A percentile compares a stretch with the other conserved stretches of the same genome.
Evolutionary conservation across 23 tunicate species (phyloP).

Genomic region (Styela clava): DNA sequence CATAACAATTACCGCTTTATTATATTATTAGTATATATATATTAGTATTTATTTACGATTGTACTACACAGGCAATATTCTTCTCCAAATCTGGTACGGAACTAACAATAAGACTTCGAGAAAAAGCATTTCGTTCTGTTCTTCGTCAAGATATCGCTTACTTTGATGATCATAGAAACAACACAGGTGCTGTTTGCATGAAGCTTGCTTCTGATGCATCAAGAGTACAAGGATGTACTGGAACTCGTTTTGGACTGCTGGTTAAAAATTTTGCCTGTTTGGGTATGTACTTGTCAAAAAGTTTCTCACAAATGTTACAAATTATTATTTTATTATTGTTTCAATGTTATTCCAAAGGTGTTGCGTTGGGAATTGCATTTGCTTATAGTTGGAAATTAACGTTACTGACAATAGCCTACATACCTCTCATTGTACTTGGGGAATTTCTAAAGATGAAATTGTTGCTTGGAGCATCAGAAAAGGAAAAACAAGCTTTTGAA

Average conservation of each 20-base stretch:
- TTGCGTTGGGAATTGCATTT: slow-evolving; percentile 81
- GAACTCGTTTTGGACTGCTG: slow-evolving; percentile 1
- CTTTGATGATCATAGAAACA: slow-evolving; percentile 25
- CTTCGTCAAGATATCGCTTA: slow-evolving; percentile 21
- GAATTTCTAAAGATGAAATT: slow-evolving; percentile 65
- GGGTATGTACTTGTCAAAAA: slow-evolving; percentile 15
- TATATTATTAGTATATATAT: too few species aligned
- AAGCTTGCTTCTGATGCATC: slow-evolving; percentile 24
- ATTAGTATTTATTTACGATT: too few species aligned
- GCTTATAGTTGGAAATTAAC: slow-evolving; percentile 87
- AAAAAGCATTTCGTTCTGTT: slow-evolving; percentile 19
- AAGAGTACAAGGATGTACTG: slow-evolving; percentile 30
- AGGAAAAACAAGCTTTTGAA: slow-evolving; percentile 64
- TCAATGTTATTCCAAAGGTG: too few species aligned
- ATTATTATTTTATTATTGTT: neutral
- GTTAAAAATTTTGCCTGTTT: slow-evolving; percentile 15
- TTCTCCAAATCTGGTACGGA: slow-evolving; percentile 22
- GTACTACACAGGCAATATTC: slow-evolving; percentile 10
- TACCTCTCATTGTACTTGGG: slow-evolving; percentile 75
- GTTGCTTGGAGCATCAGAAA: slow-evolving; percentile 59
- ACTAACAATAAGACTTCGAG: slow-evolving; percentile 13
- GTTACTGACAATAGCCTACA: slow-evolving; percentile 61
- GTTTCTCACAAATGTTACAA: neutral
- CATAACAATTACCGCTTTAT: too few species aligned
- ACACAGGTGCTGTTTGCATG: slow-evolving; percentile 16